Conservation (phyloP, 2,797 vertebrate species). For the Aulostomus chinensis region DNA sequence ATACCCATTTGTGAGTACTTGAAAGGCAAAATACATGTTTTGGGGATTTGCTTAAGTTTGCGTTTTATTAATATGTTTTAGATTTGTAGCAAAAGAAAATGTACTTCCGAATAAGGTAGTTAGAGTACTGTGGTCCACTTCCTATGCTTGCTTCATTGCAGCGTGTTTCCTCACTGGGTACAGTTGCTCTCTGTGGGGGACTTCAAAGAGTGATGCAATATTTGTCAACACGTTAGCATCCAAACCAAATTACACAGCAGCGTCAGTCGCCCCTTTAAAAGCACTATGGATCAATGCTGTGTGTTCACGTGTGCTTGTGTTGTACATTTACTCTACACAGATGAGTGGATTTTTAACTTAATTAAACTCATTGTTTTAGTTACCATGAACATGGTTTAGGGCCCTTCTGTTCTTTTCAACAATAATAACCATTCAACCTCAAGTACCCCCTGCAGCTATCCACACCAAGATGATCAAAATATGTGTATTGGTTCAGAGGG, state of each 20-base stretch:
- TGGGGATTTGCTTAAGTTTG: no score
- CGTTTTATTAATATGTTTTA: no score
- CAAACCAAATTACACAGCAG: conserved; percentile 16
- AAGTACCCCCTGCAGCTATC: conserved; percentile 54
- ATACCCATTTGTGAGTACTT: no score
- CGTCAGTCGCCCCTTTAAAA: conserved; percentile 25
- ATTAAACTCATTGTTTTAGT: conserved; percentile 39
- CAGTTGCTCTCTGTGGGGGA: conserved; percentile 23
- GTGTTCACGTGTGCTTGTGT: background rate
- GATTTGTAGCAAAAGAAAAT: conserved; percentile 33
- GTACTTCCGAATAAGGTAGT: conserved; percentile 9
- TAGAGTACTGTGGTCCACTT: conserved; percentile 40
- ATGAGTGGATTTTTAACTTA: background rate
- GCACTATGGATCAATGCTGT: background rate
- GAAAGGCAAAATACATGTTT: no score
- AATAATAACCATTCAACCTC: conserved; percentile 53
- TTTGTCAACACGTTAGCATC: conserved; percentile 32
- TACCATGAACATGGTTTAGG: conserved; percentile 18
- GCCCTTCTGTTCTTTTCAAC: conserved; percentile 48
- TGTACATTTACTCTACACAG: background rate
- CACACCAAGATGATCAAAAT: conserved; percentile 39
- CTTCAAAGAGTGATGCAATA: conserved; percentile 60
- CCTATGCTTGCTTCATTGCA: conserved; percentile 20
- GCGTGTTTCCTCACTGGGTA: conserved; percentile 25
- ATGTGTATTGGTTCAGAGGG: conserved; percentile 41